Evolutionary conservation across 2,888 invertebrate genomes (phyloP).

Genomic region (Plutella xylostella): DNA sequence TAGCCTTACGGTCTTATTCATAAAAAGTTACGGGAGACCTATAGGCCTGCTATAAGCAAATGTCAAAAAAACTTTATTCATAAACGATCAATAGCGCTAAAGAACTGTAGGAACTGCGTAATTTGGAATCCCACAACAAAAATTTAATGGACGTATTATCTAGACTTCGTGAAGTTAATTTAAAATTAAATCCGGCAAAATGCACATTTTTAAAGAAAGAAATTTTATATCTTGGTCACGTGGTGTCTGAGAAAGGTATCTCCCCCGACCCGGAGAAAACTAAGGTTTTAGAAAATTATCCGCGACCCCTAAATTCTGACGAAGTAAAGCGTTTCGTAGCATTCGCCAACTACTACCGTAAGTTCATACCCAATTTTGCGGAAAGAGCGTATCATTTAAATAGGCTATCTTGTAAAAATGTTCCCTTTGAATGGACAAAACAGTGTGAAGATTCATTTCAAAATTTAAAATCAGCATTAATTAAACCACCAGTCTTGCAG

Average conservation of each 20-base stretch:
- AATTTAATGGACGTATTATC: too few relatives aligned
- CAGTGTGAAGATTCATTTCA: not conserved
- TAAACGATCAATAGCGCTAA: too few relatives aligned
- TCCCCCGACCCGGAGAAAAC: conserved; percentile 9
- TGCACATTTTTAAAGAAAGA: conserved; percentile 15
- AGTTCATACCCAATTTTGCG: conserved; percentile 16
- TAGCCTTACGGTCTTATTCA: too few relatives aligned
- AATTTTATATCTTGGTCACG: conserved; percentile 15
- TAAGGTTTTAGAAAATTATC: conserved; percentile 7
- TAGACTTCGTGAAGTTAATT: conserved; percentile 11
- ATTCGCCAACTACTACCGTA: conserved; percentile 12
- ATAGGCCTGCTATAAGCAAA: too few relatives aligned
- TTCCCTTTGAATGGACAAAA: not conserved
- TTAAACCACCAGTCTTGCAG: not conserved
- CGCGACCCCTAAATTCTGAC: conserved; percentile 11
- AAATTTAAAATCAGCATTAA: conserved; percentile 1
- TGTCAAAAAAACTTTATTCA: too few relatives aligned
- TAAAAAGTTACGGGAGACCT: too few relatives aligned
- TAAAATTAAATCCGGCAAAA: conserved; percentile 13
- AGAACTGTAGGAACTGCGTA: too few relatives aligned
- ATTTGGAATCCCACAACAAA: too few relatives aligned
- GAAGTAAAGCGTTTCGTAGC: not conserved
- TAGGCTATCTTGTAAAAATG: too few relatives aligned
- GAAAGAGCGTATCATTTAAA: too few relatives aligned
- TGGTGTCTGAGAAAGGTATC: conserved; percentile 11